Evolutionary conservation across 2,888 invertebrate species (phyloP).

Genomic region (Azorinus chamasolen): DNA sequence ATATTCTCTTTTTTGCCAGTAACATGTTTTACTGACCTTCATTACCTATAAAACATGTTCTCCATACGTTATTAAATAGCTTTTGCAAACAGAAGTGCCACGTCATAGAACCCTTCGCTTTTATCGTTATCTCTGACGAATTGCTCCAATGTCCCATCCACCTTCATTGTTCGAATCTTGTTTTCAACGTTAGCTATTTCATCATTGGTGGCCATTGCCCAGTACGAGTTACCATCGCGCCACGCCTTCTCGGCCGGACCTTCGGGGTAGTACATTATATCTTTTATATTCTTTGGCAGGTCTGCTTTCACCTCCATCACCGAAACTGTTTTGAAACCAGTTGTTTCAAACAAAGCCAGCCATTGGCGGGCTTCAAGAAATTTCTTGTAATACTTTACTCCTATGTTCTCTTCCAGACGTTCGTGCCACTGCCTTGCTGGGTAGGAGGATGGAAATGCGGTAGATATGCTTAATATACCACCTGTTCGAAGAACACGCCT

Average conservation of each 20-base stretch:
- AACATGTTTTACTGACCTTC: too few species aligned
- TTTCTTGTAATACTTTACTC: not conserved
- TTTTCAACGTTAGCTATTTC: conserved; percentile 1
- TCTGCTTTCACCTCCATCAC: not conserved
- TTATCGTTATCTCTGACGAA: conserved; percentile 20
- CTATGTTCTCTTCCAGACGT: not conserved
- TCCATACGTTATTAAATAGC: too few species aligned
- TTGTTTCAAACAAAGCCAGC: not conserved
- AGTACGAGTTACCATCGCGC: conserved; percentile 16
- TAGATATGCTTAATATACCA: conserved; percentile 16
- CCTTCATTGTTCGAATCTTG: conserved; percentile 10
- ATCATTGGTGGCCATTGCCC: conserved; percentile 6
- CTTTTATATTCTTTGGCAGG: not conserved
- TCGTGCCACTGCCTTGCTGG: conserved; percentile 2
- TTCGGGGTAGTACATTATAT: conserved; percentile 1
- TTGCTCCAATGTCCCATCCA: conserved; percentile 6
- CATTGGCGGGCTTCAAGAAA: conserved; percentile 6
- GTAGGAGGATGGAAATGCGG: conserved; percentile 5
- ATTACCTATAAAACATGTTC: too few species aligned
- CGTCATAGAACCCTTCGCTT: conserved; percentile 9
- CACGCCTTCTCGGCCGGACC: conserved; percentile 12
- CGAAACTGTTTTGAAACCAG: not conserved
- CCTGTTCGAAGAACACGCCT: conserved; percentile 19
- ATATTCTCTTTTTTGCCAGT: too few species aligned
- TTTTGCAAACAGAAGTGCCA: not conserved